Evolutionary conservation across 2,888 invertebrate genomes (phyloP).

Genomic region (Pyrochroa serraticornis): DNA sequence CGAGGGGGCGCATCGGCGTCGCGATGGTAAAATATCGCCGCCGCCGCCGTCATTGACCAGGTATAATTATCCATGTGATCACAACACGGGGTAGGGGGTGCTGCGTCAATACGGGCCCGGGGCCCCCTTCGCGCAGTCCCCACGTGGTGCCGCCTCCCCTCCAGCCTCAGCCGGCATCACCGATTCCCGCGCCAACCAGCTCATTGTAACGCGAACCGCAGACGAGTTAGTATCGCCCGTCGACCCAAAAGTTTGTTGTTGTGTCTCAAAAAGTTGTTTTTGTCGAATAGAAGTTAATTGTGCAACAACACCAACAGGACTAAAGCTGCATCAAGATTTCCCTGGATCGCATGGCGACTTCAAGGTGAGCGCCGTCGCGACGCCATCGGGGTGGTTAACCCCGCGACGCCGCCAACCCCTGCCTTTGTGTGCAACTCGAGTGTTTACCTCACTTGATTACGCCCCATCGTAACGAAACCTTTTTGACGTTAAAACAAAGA

Average conservation of each 20-base stretch:
- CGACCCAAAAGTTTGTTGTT: constrained; percentile 32
- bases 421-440: no score
- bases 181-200: constrained; percentile 42
- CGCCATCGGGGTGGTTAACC: constrained; percentile 20
- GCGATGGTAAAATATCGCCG: constrained; percentile 20
- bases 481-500: no score
- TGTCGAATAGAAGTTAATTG: constrained; percentile 24
- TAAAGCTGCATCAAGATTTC: constrained; percentile 25
- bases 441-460: no score
- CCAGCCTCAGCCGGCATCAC: constrained; percentile 37
- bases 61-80: constrained; percentile 47
- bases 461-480: no score
- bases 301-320: constrained; percentile 30
- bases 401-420: neutral
- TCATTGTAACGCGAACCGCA: constrained; percentile 48
- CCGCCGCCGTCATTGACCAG: constrained; percentile 46
- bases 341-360: constrained; percentile 49
- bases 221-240: constrained; percentile 32
- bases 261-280: constrained; percentile 20
- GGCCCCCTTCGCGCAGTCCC: constrained; percentile 48
- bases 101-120: constrained; percentile 45
- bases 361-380: constrained; percentile 41
- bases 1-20: constrained; percentile 19
- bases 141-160: constrained; percentile 48
- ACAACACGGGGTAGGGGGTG: constrained; percentile 41